These are phyloP conservation scores for Streptopelia turtur DNA, from an alignment of 2,797 vertebrate species.

Conservation along the genomic window DNA sequence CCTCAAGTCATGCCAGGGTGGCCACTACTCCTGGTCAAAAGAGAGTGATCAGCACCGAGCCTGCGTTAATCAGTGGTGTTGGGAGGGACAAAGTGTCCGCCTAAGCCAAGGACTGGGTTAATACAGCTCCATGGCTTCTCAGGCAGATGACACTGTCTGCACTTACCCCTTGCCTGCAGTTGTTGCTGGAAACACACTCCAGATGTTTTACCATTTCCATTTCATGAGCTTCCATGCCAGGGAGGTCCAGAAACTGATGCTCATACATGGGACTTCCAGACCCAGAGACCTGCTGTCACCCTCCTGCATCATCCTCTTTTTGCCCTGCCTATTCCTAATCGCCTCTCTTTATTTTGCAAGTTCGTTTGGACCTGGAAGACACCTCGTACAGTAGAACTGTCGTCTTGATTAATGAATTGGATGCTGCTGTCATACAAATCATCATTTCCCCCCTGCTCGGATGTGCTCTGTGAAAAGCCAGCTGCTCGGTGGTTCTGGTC, in stretches of 20 bases:
- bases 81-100: neutral
- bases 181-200: neutral
- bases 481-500: neutral
- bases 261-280: neutral
- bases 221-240: neutral
- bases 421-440: neutral
- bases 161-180: neutral
- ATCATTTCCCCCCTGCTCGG: neutral
- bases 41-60: neutral
- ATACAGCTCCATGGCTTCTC: neutral
- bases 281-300: neutral
- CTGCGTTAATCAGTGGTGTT: rapidly evolving
- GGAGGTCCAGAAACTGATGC: neutral
- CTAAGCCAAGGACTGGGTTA: neutral
- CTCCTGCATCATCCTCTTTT: neutral
- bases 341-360: neutral
- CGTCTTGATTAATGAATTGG: neutral
- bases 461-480: neutral
- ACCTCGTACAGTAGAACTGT: neutral
- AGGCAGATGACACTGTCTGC: neutral
- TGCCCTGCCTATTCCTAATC: neutral
- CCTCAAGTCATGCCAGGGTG: neutral
- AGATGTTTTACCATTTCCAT: rapidly evolving
- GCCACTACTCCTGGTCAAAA: neutral
- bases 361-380: neutral